These are phyloP conservation scores for Buteo buteo DNA, from an alignment of 2,113 vertebrate genomes.

Conservation along the genomic window DNA sequence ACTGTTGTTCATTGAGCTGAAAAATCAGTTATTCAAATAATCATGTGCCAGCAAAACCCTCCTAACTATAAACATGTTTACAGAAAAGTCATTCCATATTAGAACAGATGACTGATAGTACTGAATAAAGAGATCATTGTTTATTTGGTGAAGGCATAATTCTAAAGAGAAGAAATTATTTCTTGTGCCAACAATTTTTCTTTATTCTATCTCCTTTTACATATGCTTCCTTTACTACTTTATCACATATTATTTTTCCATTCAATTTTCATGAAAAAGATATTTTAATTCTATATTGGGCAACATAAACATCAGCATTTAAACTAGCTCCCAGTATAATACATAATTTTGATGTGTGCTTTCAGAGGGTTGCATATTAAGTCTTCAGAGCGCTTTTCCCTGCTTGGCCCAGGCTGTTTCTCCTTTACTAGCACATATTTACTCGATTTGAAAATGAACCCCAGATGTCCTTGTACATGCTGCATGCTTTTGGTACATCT, in stretches of 20 bases:
- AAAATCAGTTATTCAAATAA: neutral
- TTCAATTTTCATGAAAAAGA: neutral
- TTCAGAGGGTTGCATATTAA: neutral
- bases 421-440: neutral
- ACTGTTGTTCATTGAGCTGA: neutral
- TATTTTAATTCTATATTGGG: neutral
- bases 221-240: neutral
- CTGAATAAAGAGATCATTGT: neutral
- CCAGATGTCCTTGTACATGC: neutral
- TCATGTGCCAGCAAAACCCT: neutral
- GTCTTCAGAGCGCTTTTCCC: neutral
- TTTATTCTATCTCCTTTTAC: neutral
- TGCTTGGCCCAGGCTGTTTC: neutral
- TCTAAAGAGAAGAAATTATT: neutral
- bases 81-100: neutral
- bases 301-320: neutral
- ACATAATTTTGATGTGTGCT: neutral
- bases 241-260: neutral
- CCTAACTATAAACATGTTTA: neutral
- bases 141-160: neutral
- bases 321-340: neutral
- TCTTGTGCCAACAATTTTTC: neutral
- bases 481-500: neutral
- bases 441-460: neutral
- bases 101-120: neutral